phyloP scores from a whole-genome alignment of 1,140 invertebrate species.

The Scaptomyza hsui region DNA sequence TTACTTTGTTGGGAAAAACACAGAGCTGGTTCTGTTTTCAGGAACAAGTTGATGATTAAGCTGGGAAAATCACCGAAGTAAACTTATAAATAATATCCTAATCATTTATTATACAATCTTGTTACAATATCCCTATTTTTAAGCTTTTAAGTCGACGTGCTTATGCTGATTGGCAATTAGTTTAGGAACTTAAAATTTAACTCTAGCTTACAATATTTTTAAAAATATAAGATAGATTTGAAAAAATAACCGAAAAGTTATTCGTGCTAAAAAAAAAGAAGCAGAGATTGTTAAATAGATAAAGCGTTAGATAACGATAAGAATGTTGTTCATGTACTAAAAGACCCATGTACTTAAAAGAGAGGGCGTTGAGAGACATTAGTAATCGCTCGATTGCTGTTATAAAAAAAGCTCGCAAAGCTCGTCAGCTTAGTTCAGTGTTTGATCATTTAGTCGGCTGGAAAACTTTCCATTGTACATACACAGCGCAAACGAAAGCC shows the following conservation, averaged over 20 bases:
- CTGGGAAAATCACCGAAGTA: slow-evolving; percentile 24
- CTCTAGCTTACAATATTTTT: too few relatives aligned
- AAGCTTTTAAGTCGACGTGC: too few relatives aligned
- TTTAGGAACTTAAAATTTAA: too few relatives aligned
- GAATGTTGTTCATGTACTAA: slow-evolving; percentile 1
- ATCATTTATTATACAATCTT: too few relatives aligned
- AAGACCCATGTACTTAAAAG: neutral
- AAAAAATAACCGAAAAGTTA: neutral
- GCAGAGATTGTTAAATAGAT: slow-evolving; percentile 1
- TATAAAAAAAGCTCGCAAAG: slow-evolving; percentile 12
- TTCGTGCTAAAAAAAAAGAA: too few relatives aligned
- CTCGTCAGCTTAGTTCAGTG: slow-evolving; percentile 16
- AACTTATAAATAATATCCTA: neutral
- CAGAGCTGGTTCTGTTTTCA: slow-evolving; percentile 22
- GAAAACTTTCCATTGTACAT: slow-evolving; percentile 42
- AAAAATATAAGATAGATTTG: too few relatives aligned
- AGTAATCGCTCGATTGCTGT: slow-evolving; percentile 2
- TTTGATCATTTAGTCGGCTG: slow-evolving; percentile 12
- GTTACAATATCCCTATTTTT: too few relatives aligned
- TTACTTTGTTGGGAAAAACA: slow-evolving; percentile 33
- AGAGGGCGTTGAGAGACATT: slow-evolving; percentile 6
- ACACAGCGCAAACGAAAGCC: neutral
- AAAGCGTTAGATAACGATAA: slow-evolving; percentile 20
- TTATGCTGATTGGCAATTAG: too few relatives aligned
- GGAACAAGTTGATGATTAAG: slow-evolving; percentile 10